phyloP scores from a whole-genome alignment of 1,140 invertebrate genomes.

The Rhyacophila brunnea region DNA sequence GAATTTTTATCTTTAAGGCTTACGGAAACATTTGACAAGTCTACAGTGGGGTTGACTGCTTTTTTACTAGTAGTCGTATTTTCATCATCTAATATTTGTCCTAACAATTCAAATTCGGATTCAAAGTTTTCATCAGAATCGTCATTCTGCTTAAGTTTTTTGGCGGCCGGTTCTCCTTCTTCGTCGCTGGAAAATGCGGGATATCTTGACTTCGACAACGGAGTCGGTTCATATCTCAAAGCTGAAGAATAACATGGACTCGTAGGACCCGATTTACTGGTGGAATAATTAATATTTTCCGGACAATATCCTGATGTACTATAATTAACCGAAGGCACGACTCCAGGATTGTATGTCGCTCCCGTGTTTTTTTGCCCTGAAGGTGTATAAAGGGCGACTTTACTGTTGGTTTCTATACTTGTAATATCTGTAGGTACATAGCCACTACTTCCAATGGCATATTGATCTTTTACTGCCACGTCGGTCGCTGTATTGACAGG shows the following conservation, averaged over 20 bases:
- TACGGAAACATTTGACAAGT: too few species aligned
- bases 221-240: constrained; percentile 39
- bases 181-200: constrained; percentile 55
- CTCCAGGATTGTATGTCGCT: constrained; percentile 18
- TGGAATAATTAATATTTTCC: constrained; percentile 10
- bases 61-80: constrained; percentile 26
- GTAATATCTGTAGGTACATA: constrained; percentile 19
- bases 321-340: constrained; percentile 5
- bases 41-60: too few species aligned
- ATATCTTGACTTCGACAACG: constrained; percentile 17
- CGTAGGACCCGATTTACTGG: neutral
- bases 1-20: too few species aligned
- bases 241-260: constrained; percentile 16
- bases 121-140: constrained; percentile 51
- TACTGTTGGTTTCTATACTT: constrained; percentile 3
- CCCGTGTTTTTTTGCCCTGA: constrained; percentile 8
- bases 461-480: constrained; percentile 26
- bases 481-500: constrained; percentile 48
- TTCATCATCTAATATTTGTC: constrained; percentile 54
- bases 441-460: constrained; percentile 32
- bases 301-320: constrained; percentile 23
- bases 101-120: constrained; percentile 52
- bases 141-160: constrained; percentile 46
- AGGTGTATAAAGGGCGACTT: constrained; percentile 14
- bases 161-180: constrained; percentile 47